These are phyloP conservation scores for Ciconia boyciana DNA, from an alignment of 2,113 vertebrate species.

Conservation along the genomic window DNA sequence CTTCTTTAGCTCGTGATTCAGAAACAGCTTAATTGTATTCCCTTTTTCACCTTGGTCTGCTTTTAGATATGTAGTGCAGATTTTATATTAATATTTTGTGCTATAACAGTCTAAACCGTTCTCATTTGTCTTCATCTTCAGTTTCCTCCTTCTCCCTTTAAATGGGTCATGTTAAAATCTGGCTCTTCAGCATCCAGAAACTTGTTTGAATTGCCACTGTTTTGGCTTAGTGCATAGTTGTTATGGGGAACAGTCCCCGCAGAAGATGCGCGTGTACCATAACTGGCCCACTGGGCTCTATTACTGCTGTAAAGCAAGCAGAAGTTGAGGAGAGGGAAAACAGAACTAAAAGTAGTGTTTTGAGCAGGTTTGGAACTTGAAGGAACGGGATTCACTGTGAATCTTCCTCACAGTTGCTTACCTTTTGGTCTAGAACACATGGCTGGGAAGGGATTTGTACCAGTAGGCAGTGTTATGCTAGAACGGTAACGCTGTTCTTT, in stretches of 20 bases:
- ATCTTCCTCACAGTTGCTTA: neutral
- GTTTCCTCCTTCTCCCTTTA: neutral
- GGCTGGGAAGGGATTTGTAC: neutral
- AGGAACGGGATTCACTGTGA: neutral
- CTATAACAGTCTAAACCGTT: neutral
- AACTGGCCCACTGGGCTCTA: neutral
- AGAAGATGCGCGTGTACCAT: rapidly evolving
- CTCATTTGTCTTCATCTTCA: neutral
- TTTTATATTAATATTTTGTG: neutral
- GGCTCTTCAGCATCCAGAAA: neutral
- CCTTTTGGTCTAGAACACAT: neutral
- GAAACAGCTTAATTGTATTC: neutral
- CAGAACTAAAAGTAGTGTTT: neutral
- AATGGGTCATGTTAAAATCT: neutral
- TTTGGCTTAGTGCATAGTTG: neutral
- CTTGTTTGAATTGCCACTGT: neutral
- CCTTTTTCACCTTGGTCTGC: neutral
- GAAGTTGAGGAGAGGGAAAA: neutral
- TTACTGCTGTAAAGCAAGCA: neutral
- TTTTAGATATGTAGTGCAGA: neutral
- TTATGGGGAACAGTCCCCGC: neutral
- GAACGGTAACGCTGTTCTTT: neutral
- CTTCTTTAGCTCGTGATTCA: neutral
- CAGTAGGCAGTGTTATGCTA: neutral
- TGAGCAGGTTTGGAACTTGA: neutral